Evolutionary conservation across 2,113 vertebrate species (phyloP), one percentile per base, ranked within the genome.

Genomic region (Talpa occidentalis): DNA sequence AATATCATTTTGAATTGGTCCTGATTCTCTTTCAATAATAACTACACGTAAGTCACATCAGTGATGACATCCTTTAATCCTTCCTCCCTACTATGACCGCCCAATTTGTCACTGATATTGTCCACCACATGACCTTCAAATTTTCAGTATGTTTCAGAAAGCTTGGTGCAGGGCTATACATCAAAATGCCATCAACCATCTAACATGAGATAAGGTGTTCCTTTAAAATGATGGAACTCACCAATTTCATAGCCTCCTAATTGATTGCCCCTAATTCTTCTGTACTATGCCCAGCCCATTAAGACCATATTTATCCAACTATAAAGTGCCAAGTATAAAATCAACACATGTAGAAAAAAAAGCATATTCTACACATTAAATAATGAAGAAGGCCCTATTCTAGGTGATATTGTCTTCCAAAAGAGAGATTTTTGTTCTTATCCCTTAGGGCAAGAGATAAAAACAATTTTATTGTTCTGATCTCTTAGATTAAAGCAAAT

Each of bases 161-260:
- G 15, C 3, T 14, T 40, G 3, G 0, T 37, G 40, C 1, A 70
- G 11, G 0, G 26, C 2, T 67, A 47, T 2, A 44, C 26, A 73
- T 56, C 22, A 88, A 77, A 77, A 78, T 56, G 78, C 66, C 21
- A 32, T 56, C 5, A 54, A 40, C 1, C 37, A 81, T 76, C 3
- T n/a, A 3, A 56, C 4, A 80, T 59, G 6, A 62, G 22, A 93
- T 14, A 28, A 79, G 30, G 2, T 44, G 1, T 47, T 3, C 6
- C 4, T 95, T 87, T 56, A 80, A 87, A 93, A 56, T 67, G 5
- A 59, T 67, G 22, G 10, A 40, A 2, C 56, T 90, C 16, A 86
- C 5, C 4, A 90, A 14, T 37, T 6, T 24, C 74, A 16, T 37
- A 56, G 24, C 2, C 40, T 69, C 37, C 62, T 14, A 54, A 15